A percentile compares a stretch with the other conserved stretches of the same genome.
Conservation (phyloP, 2,888 invertebrate genomes). For the Hybos culiciformis region DNA sequence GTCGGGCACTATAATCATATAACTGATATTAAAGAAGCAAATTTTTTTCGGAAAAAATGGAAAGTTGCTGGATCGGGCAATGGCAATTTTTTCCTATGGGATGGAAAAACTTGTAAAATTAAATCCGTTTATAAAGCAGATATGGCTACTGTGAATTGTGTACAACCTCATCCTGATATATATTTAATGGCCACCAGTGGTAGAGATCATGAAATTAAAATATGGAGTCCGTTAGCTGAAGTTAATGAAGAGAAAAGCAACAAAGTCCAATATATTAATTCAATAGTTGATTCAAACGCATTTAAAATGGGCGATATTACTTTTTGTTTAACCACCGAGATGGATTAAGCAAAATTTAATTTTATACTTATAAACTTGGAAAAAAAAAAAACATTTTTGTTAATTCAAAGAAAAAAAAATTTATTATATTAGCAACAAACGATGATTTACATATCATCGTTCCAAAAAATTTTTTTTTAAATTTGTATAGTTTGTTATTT, state of each 20-base stretch:
- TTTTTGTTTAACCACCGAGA: constrained; percentile 53
- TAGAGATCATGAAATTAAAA: constrained; percentile 81
- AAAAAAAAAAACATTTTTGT: no score
- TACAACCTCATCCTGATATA: constrained; percentile 78
- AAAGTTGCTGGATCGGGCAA: constrained; percentile 78
- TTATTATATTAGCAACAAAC: no score
- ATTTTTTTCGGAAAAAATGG: constrained; percentile 64
- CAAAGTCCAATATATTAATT: constrained; percentile 24
- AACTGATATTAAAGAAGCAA: constrained; percentile 96
- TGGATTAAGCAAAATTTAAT: no score
- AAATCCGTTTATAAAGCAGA: constrained; percentile 76
- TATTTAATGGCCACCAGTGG: constrained; percentile 91
- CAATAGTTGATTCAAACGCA: constrained; percentile 67
- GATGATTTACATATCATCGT: no score
- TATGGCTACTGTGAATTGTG: constrained; percentile 90
- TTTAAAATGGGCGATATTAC: constrained; percentile 85
- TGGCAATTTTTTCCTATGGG: constrained; percentile 93
- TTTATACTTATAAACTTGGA: no score
- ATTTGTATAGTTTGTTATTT: no score
- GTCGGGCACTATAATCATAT: constrained; percentile 97
- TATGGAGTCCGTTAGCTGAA: constrained; percentile 66
- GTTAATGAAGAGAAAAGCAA: constrained; percentile 22
- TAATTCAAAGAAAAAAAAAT: no score
- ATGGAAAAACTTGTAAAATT: constrained; percentile 73
- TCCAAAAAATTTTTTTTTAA: no score